These are phyloP conservation scores for Picathartes gymnocephalus DNA, from an alignment of 2,113 vertebrate genomes.

Conservation along the genomic window DNA sequence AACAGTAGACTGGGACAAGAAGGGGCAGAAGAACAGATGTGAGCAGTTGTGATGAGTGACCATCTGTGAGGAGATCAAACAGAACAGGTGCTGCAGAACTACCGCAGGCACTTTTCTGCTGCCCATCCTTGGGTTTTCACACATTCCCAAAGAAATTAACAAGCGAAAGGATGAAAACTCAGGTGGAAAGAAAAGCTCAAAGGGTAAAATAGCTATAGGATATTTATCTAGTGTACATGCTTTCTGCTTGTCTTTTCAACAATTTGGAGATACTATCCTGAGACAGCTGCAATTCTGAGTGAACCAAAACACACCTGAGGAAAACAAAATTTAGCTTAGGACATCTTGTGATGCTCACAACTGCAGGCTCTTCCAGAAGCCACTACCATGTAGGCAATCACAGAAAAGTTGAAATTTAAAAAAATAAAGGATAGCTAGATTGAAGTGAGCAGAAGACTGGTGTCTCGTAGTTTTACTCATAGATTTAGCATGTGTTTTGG, in stretches of 20 bases:
- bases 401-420: neutral
- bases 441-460: neutral
- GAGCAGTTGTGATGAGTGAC: neutral
- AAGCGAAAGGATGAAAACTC: neutral
- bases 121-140: neutral
- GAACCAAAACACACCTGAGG: neutral
- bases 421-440: neutral
- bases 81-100: neutral
- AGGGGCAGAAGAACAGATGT: neutral
- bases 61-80: neutral
- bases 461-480: neutral
- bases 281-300: neutral
- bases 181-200: neutral
- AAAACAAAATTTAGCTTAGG: neutral
- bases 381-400: neutral
- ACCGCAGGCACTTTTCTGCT: neutral
- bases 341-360: neutral
- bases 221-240: neutral
- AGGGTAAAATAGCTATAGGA: neutral
- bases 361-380: neutral
- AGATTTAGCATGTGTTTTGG: neutral
- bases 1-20: neutral
- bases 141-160: neutral
- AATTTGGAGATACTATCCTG: neutral
- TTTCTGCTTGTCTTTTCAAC: neutral